Evolutionary conservation across 1,140 invertebrate species (phyloP).

Genomic region (Dreissena rostriformis): DNA sequence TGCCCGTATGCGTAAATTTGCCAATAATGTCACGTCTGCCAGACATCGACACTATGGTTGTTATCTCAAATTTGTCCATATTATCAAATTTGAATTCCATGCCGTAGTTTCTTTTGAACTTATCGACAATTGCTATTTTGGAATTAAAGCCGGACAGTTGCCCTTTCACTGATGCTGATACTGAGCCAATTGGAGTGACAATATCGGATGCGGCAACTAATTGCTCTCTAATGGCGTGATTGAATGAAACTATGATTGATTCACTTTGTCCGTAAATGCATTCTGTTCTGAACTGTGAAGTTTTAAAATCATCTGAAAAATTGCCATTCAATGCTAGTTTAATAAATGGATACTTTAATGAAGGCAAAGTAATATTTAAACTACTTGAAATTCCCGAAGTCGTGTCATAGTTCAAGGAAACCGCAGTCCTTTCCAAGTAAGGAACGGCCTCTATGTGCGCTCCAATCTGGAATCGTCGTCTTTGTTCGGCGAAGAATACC

Average conservation of each 20-base stretch:
- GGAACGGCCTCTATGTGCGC: conserved; percentile 23
- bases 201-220: conserved; percentile 1
- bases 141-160: neutral
- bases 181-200: conserved; percentile 12
- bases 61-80: neutral
- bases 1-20: conserved; percentile 29
- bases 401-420: neutral
- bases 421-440: neutral
- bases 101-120: neutral
- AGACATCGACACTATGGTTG: neutral
- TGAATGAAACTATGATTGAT: neutral
- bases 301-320: neutral
- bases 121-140: conserved; percentile 2
- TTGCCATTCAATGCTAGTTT: neutral
- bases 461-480: conserved; percentile 4
- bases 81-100: conserved; percentile 12
- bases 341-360: conserved; percentile 10
- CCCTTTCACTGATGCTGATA: neutral
- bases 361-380: conserved; percentile 9
- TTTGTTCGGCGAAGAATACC: neutral
- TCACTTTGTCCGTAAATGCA: neutral
- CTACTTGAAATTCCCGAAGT: neutral
- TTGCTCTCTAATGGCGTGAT: no score
- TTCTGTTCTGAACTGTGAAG: no score
- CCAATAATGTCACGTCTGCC: conserved; percentile 34